Evolutionary conservation across 2,113 vertebrate species (phyloP), one percentile per base, ranked within the genome.

Genomic region (Xenus cinereus): DNA sequence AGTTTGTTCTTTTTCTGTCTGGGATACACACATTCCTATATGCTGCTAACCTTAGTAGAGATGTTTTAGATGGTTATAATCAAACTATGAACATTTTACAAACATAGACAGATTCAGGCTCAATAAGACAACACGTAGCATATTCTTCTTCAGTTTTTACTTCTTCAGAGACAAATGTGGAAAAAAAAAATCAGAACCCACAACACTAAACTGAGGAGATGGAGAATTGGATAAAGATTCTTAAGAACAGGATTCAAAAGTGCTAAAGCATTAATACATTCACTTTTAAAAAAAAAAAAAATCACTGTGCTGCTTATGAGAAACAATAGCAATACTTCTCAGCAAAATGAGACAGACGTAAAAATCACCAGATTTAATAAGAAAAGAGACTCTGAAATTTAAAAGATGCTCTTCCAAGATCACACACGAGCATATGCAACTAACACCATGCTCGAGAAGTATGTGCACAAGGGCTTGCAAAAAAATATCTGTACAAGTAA

Each of bases 261-360:
- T 23, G 22, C 16, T 53, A 78, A 66, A 66, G 33, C 14, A 60
- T 23, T 46, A 73, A 89, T 7, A 48, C 3, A 62, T 12, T 17
- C 28, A 45, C 8, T 21, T 23, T 14, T 60, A 53, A 8, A 8
- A 18, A 23, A 77, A 90, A 53, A 8, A 8, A 18, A 23, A 77
- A 90, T 33, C 33, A 59, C 21, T 41, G 10, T 6, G 35, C 21
- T 33, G 3, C 14, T 63, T 28, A 8, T 4, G 80, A 72, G 2
- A 60, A 64, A 59, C 20, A 48, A 67, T 2, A 50, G 27, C 26
- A 83, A n/a, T 0, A 2, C 6, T 56, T 39, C 48, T 35, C 1
- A 1, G 39, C 18, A 86, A 80, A 83, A 53, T 1, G 3, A 76
- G 19, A 76, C 32, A 6, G 57, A 67, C 0, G 1, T 19, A 68